Evolutionary conservation across 2,797 vertebrate species (phyloP).

Genomic region (Botia almorhae): DNA sequence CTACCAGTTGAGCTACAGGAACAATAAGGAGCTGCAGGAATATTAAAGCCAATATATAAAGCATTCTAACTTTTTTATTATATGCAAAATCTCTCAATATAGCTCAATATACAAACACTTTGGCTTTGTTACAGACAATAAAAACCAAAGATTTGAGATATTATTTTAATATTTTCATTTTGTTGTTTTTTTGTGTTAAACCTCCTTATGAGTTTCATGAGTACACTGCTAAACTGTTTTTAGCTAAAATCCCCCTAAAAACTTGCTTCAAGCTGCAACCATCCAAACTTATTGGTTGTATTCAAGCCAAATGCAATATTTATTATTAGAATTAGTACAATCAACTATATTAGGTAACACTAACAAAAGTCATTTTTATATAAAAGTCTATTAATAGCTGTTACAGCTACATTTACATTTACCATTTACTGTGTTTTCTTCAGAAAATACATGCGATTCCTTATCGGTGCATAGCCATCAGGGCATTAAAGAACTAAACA

Average conservation of each 20-base stretch:
- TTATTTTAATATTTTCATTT: slow-evolving; percentile 2
- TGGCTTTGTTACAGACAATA: neutral
- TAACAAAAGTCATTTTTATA: no score
- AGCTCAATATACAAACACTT: neutral
- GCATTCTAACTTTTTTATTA: neutral
- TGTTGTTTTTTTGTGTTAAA: neutral
- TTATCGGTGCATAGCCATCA: neutral
- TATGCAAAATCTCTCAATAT: neutral
- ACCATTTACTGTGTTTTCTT: no score
- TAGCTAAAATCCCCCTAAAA: no score
- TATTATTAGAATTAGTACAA: no score
- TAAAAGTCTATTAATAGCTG: no score
- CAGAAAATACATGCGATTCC: no score
- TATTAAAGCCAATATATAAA: no score
- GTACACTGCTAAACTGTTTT: neutral
- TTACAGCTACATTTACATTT: no score
- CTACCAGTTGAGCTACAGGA: no score
- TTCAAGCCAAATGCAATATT: neutral
- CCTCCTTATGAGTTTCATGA: neutral
- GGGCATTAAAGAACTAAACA: neutral
- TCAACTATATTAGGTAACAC: no score
- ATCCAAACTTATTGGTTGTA: neutral
- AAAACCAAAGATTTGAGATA: neutral
- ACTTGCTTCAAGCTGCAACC: no score
- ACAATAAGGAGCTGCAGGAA: no score